A percentile compares a stretch with the other conserved stretches of the same genome.
Conservation (phyloP, 1,140 invertebrate species). For the Leptinotarsa undecemlineata region DNA sequence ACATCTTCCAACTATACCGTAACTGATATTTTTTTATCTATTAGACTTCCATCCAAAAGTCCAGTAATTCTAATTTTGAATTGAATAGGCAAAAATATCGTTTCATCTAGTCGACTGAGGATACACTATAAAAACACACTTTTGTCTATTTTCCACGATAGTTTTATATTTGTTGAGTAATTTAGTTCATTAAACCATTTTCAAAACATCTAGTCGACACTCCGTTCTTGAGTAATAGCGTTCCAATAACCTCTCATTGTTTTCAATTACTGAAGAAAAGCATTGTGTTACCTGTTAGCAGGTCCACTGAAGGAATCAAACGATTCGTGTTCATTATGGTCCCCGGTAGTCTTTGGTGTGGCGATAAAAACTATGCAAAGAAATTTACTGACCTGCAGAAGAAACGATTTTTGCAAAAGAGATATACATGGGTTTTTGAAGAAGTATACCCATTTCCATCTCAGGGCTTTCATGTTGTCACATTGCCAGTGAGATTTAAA, state of each 20-base stretch:
- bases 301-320: conserved; percentile 18
- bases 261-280: background rate
- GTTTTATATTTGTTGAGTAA: too few species aligned
- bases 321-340: conserved; percentile 57
- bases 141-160: too few species aligned
- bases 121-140: too few species aligned
- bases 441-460: conserved; percentile 77
- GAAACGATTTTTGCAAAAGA: conserved; percentile 74
- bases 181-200: too few species aligned
- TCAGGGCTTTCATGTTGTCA: conserved; percentile 79
- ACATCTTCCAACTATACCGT: too few species aligned
- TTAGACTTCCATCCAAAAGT: too few species aligned
- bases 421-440: conserved; percentile 72
- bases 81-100: too few species aligned
- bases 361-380: conserved; percentile 65
- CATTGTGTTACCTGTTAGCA: background rate
- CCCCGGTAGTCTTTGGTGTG: conserved; percentile 86
- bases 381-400: conserved; percentile 76
- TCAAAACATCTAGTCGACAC: too few species aligned
- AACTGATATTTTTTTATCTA: too few species aligned
- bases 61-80: too few species aligned
- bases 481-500: conserved; percentile 81
- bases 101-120: too few species aligned
- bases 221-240: too few species aligned
- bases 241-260: background rate